These are phyloP conservation scores for Lepus townsendii DNA, from an alignment of 2,797 vertebrate genomes.

Conservation along the genomic window DNA sequence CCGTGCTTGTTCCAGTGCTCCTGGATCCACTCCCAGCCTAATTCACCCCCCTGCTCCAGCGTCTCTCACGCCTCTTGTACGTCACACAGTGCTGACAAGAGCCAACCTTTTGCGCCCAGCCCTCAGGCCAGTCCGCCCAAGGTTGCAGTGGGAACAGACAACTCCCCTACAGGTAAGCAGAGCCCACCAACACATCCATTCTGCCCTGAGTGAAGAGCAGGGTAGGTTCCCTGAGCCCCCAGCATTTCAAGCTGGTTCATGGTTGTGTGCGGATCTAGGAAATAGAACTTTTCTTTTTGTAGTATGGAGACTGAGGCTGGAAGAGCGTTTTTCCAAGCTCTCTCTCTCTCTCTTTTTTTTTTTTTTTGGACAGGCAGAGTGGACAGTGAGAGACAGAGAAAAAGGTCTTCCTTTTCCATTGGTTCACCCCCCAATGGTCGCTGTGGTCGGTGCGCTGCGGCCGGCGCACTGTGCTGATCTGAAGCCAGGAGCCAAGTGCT, in stretches of 20 bases:
- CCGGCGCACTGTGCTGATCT: too few relatives aligned
- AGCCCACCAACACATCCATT: neutral
- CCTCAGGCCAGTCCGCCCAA: neutral
- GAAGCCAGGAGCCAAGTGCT: too few relatives aligned
- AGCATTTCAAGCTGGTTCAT: neutral
- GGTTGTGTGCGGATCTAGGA: neutral
- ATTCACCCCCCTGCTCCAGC: accelerated
- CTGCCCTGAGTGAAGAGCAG: neutral
- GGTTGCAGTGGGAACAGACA: neutral
- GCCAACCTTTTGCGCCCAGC: neutral
- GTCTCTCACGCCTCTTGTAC: neutral
- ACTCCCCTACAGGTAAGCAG: neutral
- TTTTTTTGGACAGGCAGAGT: too few relatives aligned
- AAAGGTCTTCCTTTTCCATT: too few relatives aligned
- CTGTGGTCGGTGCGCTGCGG: too few relatives aligned
- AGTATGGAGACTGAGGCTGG: neutral
- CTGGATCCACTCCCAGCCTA: neutral
- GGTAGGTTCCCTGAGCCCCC: neutral
- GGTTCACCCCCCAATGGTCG: too few relatives aligned
- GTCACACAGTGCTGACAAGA: neutral
- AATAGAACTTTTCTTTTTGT: neutral
- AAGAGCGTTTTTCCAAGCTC: neutral
- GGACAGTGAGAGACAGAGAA: too few relatives aligned
- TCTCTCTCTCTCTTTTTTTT: too few relatives aligned
- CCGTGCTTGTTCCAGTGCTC: neutral